A percentile compares a stretch with the other conserved stretches of the same genome.
Evolutionary conservation across 53 echinoderm and acorn worm species (phyloP).

Genomic region (Crossaster papposus): DNA sequence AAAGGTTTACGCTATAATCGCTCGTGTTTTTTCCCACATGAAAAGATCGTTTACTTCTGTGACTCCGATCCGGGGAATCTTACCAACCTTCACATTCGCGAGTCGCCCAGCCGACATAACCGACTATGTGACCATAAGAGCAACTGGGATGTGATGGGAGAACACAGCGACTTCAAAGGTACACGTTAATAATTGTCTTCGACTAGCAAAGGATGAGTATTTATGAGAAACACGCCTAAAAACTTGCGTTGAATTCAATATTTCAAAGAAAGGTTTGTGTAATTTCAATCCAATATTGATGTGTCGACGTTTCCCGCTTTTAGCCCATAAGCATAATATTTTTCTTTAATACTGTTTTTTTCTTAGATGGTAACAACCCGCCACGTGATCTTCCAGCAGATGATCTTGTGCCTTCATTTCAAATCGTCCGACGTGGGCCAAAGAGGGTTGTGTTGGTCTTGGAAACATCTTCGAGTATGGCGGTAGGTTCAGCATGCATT

Average conservation of each 20-base stretch:
- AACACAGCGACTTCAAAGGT: slow-evolving; percentile 74
- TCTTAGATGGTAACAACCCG: slow-evolving; percentile 52
- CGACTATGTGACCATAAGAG: slow-evolving; percentile 72
- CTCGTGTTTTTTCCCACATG: neutral
- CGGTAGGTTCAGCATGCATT: slow-evolving; percentile 36
- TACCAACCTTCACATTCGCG: slow-evolving; percentile 67
- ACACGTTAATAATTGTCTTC: neutral
- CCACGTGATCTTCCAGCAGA: slow-evolving; percentile 17
- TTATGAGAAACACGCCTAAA: neutral
- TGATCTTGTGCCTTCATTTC: slow-evolving; percentile 62
- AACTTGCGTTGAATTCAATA: too few relatives aligned
- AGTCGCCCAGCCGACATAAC: slow-evolving; percentile 84
- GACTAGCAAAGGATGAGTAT: neutral
- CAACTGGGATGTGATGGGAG: slow-evolving; percentile 86
- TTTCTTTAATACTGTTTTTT: neutral
- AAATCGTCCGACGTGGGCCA: slow-evolving; percentile 22
- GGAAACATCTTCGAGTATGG: slow-evolving; percentile 80
- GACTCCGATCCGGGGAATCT: slow-evolving; percentile 49
- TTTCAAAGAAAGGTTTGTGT: neutral
- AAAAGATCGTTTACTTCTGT: slow-evolving; percentile 69
- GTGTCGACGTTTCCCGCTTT: neutral
- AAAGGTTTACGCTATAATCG: neutral
- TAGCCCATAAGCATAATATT: neutral
- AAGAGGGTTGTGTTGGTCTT: slow-evolving; percentile 67
- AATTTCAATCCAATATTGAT: neutral